phyloP scores from a whole-genome alignment of 1,140 invertebrate species.

The Monomorium pharaonis region DNA sequence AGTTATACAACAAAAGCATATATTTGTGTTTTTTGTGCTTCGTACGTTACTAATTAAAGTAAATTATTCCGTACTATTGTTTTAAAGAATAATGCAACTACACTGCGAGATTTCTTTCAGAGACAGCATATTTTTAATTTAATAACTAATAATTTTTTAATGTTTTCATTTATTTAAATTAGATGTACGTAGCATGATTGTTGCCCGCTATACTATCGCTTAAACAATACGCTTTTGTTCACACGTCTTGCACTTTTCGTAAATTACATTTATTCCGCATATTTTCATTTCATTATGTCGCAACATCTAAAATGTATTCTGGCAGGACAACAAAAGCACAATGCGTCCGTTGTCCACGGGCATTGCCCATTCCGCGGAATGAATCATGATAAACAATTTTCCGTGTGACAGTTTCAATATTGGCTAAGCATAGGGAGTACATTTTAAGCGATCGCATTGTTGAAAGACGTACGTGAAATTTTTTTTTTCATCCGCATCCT shows the following conservation, averaged over 20 bases:
- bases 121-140: neutral
- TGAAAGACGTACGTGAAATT: neutral
- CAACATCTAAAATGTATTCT: neutral
- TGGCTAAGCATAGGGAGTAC: slow-evolving; percentile 25
- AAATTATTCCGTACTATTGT: neutral
- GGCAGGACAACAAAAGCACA: neutral
- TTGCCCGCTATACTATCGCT: neutral
- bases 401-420: slow-evolving; percentile 20
- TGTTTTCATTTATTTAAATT: neutral
- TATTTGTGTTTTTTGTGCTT: neutral
- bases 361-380: neutral
- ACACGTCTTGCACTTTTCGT: neutral
- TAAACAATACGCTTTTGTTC: slow-evolving; percentile 2
- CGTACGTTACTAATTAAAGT: neutral
- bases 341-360: neutral
- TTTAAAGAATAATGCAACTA: neutral
- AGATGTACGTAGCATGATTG: neutral
- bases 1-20: neutral
- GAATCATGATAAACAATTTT: slow-evolving; percentile 21
- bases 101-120: neutral
- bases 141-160: neutral
- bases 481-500: neutral
- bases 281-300: neutral
- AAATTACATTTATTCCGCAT: neutral
- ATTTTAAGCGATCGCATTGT: slow-evolving; percentile 26